These are phyloP conservation scores for Chaenocephalus aceratus DNA, from an alignment of 2,113 vertebrate species.

Conservation along the genomic window DNA sequence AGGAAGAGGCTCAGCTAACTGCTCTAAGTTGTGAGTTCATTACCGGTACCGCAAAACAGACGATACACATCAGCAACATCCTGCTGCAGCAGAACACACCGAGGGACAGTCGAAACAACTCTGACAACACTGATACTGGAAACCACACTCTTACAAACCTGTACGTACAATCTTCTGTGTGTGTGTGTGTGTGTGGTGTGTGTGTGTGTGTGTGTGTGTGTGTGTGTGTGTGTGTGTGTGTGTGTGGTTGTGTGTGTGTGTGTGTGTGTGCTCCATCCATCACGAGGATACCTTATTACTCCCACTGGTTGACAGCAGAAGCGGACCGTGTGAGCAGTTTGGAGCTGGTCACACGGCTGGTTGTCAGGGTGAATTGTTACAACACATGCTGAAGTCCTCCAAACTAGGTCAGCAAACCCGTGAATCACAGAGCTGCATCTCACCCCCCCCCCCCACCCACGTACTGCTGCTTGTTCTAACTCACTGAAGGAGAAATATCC, in stretches of 20 bases:
- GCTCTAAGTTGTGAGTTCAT: too few species aligned
- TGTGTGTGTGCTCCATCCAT: constrained; percentile 6
- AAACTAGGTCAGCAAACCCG: constrained; percentile 66
- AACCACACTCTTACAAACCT: too few species aligned
- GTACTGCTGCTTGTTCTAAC: constrained; percentile 54
- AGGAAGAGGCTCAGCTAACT: too few species aligned
- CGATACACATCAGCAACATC: too few species aligned
- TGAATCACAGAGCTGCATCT: constrained; percentile 65
- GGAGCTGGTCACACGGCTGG: constrained; percentile 56
- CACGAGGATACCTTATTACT: constrained; percentile 36
- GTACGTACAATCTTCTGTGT: too few species aligned
- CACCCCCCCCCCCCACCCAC: constrained; percentile 51
- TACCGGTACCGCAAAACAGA: too few species aligned
- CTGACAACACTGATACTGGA: too few species aligned
- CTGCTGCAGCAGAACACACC: too few species aligned
- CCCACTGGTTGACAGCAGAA: constrained; percentile 28
- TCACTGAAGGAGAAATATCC: constrained; percentile 53
- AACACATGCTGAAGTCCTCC: constrained; percentile 58
- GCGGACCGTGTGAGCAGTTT: constrained; percentile 33
- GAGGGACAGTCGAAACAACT: too few species aligned
- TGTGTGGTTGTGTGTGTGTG: background rate
- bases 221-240: background rate
- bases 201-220: constrained; percentile 4
- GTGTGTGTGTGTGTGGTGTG: constrained; percentile 1
- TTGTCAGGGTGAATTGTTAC: constrained; percentile 68